Evolutionary conservation across 2,113 vertebrate genomes (phyloP).

Genomic region (Callithrix jacchus): DNA sequence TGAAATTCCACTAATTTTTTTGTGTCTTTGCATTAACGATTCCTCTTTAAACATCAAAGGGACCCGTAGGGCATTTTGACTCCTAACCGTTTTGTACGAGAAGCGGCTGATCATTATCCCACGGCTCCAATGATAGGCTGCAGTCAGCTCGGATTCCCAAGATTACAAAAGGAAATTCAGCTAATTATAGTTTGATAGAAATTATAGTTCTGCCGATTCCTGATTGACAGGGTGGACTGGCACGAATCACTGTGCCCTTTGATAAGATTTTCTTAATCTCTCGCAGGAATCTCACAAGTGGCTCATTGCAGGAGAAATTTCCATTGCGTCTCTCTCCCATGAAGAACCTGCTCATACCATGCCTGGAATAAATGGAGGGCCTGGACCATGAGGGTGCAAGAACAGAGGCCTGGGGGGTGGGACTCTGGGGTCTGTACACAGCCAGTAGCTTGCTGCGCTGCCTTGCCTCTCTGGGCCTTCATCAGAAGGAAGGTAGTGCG

Average conservation of each 20-base stretch:
- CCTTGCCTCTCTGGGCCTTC: not conserved
- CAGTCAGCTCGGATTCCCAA: not conserved
- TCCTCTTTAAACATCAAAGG: constrained; percentile 73
- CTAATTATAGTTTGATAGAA: constrained; percentile 60
- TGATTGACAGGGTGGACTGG: not conserved
- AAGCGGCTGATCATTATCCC: constrained; percentile 37
- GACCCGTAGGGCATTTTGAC: constrained; percentile 55
- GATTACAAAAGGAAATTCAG: constrained; percentile 62
- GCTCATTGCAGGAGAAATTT: not conserved
- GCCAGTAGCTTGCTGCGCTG: fast-evolving
- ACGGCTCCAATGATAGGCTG: constrained; percentile 55
- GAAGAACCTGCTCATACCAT: not conserved
- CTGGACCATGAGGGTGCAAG: fast-evolving
- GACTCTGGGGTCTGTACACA: no score
- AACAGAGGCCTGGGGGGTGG: not conserved
- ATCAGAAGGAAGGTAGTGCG: not conserved
- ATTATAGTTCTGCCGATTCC: constrained; percentile 6
- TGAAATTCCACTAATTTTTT: constrained; percentile 79
- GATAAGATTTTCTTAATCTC: not conserved
- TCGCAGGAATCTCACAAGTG: not conserved
- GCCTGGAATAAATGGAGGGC: not conserved
- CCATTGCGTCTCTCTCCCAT: not conserved
- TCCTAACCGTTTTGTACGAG: constrained; percentile 39
- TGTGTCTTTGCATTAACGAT: constrained; percentile 70
- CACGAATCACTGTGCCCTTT: not conserved